Base-by-base conservation (phyloP, 2,113 vertebrate genomes). In the Coregonus clupeaformis region DNA sequence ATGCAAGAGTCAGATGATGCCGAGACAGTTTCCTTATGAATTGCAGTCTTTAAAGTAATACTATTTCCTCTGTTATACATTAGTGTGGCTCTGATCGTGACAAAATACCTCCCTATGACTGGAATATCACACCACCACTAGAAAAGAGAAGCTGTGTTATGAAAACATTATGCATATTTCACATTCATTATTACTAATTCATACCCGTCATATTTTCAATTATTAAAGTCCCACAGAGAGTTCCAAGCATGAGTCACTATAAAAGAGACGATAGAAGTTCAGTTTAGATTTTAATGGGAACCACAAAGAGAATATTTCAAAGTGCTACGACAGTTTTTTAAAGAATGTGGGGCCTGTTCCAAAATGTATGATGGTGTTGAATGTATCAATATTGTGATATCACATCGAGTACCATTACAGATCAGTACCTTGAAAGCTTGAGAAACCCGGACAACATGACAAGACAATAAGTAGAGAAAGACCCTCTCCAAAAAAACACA, bases 101-200 rank as follows among this genome's bases (percentile, higher is more conserved):
- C 29, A 69, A 66, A 72, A 64, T 13, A 80, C 70, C 59, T 52
- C n/a, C 63, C 25, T 68, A 25, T 79, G 67, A 80, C 68, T 68
- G 14, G 0, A 73, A 68, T 76, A 80, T 5, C n/a, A 74, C 62
- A n/a, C 22, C 60, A 32, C 57, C 59, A 13, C 36, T 73, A 18
- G n/a, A 64, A 62, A 16, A 75, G 16, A 47, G 3, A 73, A 77
- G 71, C 22, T 11, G 42, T 11, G 59, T 60, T 79, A 83, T 77
- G 64, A 77, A 81, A 77, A 69, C 63, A 65, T 49, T 72, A 84
- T 90, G 71, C 75, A 87, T 90, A 80, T 90, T 88, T 84, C 70
- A 82, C 69, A 72, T 78, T 71, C 64, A n/a, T 72, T 77, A 84
- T 89, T 83, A 69, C 9, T 86, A 78, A 88, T 89, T 90, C 72